Percentiles rank a stretch among this genome's conserved stretches.
phyloP scores from a whole-genome alignment of 2,888 invertebrate genomes.

The Caenorhabditis sp. region DNA sequence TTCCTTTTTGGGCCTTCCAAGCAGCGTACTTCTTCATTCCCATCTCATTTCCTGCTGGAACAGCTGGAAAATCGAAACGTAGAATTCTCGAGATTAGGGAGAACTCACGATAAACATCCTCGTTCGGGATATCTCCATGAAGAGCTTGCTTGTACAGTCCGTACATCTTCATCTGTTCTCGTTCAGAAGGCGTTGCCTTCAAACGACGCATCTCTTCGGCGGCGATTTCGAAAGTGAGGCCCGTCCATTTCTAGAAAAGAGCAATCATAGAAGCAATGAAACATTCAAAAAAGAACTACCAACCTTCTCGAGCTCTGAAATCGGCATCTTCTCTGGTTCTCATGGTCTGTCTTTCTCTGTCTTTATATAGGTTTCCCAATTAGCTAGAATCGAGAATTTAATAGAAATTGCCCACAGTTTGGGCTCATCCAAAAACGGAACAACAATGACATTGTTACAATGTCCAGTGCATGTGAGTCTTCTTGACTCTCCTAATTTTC shows the following conservation, averaged over 20 bases:
- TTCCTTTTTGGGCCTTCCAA: constrained; percentile 67
- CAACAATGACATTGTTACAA: background rate
- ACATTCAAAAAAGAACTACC: background rate
- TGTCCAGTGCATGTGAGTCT: background rate
- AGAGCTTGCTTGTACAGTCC: constrained; percentile 76
- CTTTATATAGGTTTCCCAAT: constrained; percentile 9
- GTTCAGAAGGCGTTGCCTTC: constrained; percentile 65
- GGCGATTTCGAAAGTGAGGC: constrained; percentile 74
- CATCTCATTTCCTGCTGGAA: constrained; percentile 51
- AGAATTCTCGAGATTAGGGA: background rate
- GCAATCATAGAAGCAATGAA: background rate
- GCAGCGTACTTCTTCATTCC: constrained; percentile 69
- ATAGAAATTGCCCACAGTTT: background rate
- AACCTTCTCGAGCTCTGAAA: constrained; percentile 66
- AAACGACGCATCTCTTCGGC: constrained; percentile 77
- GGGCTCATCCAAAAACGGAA: background rate
- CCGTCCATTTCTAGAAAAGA: constrained; percentile 69
- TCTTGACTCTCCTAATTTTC: background rate
- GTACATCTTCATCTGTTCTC: constrained; percentile 71
- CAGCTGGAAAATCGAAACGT: constrained; percentile 58
- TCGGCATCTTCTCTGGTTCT: constrained; percentile 46
- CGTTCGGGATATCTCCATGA: constrained; percentile 75
- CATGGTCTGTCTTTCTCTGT: background rate
- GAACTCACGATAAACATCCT: constrained; percentile 71
- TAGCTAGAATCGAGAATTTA: constrained; percentile 6